Evolutionary conservation across 2,888 invertebrate species (phyloP).

Genomic region (Scotopteryx bipunctaria): DNA sequence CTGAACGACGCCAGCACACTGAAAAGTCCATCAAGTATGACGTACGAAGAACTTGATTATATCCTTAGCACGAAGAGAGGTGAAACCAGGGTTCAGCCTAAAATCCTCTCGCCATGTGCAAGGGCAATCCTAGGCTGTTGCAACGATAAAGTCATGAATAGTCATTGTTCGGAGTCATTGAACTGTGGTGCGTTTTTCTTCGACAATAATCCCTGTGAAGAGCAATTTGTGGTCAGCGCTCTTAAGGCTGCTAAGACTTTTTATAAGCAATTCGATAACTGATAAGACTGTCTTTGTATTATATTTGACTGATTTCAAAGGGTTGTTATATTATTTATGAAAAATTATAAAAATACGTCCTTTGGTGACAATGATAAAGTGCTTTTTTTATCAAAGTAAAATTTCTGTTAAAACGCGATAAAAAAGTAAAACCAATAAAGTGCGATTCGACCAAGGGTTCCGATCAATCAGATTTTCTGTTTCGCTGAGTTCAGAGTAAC

Average conservation of each 20-base stretch:
- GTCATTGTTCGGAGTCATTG: constrained; percentile 87
- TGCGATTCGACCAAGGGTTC: no score
- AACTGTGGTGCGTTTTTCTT: constrained; percentile 90
- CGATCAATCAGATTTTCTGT: no score
- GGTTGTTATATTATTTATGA: not conserved
- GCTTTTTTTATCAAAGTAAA: no score
- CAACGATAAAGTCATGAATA: constrained; percentile 68
- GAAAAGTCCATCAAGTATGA: constrained; percentile 56
- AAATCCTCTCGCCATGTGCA: constrained; percentile 84
- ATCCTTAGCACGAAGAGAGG: constrained; percentile 57
- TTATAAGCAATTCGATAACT: constrained; percentile 56
- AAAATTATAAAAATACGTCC: no score
- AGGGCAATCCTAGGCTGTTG: constrained; percentile 91
- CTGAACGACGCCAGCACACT: constrained; percentile 54
- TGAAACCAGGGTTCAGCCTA: constrained; percentile 40
- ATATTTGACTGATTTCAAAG: constrained; percentile 14
- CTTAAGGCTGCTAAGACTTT: constrained; percentile 70
- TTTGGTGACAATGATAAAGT: no score
- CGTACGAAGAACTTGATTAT: constrained; percentile 62
- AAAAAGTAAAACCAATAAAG: no score
- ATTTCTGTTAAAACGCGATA: no score
- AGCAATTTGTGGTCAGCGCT: constrained; percentile 83
- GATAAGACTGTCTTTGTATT: constrained; percentile 16
- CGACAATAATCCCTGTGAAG: constrained; percentile 89
- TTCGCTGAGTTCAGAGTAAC: no score